phyloP scores from a whole-genome alignment of 2,797 vertebrate genomes.

The Acridotheres tristis region DNA sequence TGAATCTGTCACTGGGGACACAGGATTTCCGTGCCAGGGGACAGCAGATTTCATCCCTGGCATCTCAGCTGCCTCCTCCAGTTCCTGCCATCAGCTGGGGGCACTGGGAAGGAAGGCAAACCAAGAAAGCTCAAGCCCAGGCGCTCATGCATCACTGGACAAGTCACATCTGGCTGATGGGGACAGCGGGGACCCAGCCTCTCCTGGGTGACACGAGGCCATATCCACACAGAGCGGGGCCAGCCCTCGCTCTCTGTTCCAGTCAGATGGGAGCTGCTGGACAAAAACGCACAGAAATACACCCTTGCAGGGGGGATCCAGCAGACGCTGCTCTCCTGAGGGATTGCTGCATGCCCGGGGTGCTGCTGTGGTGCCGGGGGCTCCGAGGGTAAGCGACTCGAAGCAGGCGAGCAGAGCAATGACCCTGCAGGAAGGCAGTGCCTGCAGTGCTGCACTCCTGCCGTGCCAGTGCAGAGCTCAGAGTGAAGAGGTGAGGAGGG shows the following conservation, averaged over 20 bases:
- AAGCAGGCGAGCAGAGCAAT: background rate
- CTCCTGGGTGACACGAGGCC: background rate
- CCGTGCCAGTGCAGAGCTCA: background rate
- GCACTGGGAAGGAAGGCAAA: background rate
- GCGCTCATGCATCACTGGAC: accelerated
- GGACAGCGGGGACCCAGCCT: background rate
- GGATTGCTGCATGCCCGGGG: background rate
- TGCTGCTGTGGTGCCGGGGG: background rate
- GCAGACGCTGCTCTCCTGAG: background rate
- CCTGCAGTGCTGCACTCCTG: background rate
- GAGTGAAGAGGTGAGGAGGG: background rate
- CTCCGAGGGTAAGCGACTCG: background rate
- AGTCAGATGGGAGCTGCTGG: accelerated
- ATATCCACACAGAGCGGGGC: background rate
- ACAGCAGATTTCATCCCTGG: background rate
- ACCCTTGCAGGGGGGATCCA: background rate
- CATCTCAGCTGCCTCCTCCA: background rate
- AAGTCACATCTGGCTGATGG: background rate
- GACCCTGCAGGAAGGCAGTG: background rate
- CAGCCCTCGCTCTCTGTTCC: background rate
- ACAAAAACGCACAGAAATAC: background rate
- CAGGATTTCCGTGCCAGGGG: accelerated
- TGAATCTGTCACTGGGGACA: background rate
- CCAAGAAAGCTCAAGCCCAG: background rate
- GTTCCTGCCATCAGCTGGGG: background rate